Conservation (phyloP, 2,113 vertebrate genomes). For the Xiphias gladius region DNA sequence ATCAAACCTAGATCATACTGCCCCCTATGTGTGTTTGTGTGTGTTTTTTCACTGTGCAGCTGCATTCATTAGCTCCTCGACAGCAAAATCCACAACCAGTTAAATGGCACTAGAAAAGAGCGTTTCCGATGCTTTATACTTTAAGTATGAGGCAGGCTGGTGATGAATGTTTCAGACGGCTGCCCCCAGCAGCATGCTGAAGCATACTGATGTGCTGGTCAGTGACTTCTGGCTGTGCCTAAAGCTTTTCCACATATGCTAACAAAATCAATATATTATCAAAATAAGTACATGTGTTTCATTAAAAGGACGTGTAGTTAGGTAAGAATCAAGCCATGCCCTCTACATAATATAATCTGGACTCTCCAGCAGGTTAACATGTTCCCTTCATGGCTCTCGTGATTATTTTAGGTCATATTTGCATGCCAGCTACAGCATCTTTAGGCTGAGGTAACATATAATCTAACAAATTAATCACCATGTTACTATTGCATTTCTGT, state of each 20-base stretch:
- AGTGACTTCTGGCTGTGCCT: constrained; percentile 15
- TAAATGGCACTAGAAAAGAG: neutral
- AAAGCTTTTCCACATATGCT: constrained; percentile 14
- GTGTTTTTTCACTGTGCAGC: constrained; percentile 20
- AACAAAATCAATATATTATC: constrained; percentile 42
- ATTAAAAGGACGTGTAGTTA: constrained; percentile 13
- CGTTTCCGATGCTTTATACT: neutral
- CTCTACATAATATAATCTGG: neutral
- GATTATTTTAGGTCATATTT: neutral
- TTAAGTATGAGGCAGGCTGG: constrained; percentile 14
- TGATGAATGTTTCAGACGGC: constrained; percentile 40
- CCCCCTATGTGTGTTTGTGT: neutral
- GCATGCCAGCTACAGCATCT: neutral
- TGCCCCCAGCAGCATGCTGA: constrained; percentile 18
- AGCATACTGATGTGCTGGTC: constrained; percentile 53
- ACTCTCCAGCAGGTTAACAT: neutral
- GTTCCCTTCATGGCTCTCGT: neutral
- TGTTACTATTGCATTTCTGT: too few relatives aligned
- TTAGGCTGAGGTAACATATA: neutral
- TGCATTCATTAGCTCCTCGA: constrained; percentile 27
- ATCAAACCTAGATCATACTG: neutral
- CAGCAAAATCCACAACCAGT: constrained; percentile 1
- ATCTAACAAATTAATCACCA: neutral
- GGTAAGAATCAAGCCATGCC: neutral
- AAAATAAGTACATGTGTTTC: constrained; percentile 1